Evolutionary conservation across 2,797 vertebrate species (phyloP), one percentile per base, ranked within the genome.

Genomic region (Cephalopachus bancanus): DNA sequence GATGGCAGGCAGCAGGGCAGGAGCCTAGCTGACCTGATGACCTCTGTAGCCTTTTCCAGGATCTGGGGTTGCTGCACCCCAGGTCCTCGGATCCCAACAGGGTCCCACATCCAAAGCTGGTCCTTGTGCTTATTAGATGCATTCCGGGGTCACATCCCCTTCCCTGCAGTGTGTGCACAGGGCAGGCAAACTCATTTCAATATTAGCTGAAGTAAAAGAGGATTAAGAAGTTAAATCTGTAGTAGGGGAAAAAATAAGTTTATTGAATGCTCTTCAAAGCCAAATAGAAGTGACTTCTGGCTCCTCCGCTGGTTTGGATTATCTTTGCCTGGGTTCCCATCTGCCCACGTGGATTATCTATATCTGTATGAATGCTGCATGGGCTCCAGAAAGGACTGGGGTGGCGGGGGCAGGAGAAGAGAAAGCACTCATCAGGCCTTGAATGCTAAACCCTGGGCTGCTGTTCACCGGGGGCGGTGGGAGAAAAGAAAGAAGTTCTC

Each of bases 141-240:
- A 3, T 7, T 11, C 69, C 20, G 55, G 30, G 89, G 51, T 81
- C 6, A 20, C 9, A 30, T 44, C 69, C 44, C 16, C 3, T 2
- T 7, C 26, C 7, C 11, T 7, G 10, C 22, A 10, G 6, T 0
- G 59, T 37, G 79, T 62, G 67, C 26, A 1, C 15, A 17, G 84
- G 72, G 30, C 69, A 44, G 20, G 20, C 37, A 85, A 81, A 92
- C 74, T 83, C 76, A 85, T 83, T 89, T 93, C 81, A 75, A 51
- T 67, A 67, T 79, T 30, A 92, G 89, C 88, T 37, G 67, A 93
- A 90, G 16, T 75, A 19, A 64, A 93, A 95, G 90, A 79, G 90
- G 71, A 94, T 92, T 93, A 89, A 78, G 76, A 76, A 93, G 74
- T 55, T 75, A 78, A 94, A 64, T 84, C 83, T 64, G 51, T 65